Evolutionary conservation across 2,888 invertebrate species (phyloP).

Genomic region (Agrypnus murinus): DNA sequence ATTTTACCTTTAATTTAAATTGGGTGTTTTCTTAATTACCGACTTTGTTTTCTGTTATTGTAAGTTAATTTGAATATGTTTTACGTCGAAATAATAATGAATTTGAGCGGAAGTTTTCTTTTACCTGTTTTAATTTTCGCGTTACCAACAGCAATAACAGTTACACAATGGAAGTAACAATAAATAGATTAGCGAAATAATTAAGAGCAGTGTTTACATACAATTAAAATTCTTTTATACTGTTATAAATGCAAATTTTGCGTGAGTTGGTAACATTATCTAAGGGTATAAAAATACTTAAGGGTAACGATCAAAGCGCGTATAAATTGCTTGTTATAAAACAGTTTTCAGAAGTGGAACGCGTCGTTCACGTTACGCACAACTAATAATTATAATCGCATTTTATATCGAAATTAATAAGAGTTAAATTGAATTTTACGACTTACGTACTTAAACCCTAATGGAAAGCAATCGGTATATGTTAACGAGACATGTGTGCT

Average conservation of each 20-base stretch:
- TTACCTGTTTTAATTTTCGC: conserved; percentile 3
- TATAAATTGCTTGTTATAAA: conserved; percentile 52
- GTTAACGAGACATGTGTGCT: conserved; percentile 30
- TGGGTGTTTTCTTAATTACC: conserved; percentile 1
- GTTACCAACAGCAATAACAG: conserved; percentile 6
- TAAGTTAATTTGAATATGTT: conserved; percentile 13
- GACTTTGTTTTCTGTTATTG: conserved; percentile 8
- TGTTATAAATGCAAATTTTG: conserved; percentile 57
- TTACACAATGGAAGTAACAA: conserved; percentile 15
- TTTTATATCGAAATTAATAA: conserved; percentile 54
- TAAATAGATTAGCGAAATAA: conserved; percentile 45
- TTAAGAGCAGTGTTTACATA: conserved; percentile 45
- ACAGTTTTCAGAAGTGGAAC: conserved; percentile 48
- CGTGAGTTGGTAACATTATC: conserved; percentile 56
- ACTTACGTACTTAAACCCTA: conserved; percentile 42
- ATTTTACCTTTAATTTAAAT: conserved; percentile 8
- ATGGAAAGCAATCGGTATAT: conserved; percentile 36
- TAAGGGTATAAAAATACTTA: conserved; percentile 49
- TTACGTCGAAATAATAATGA: not conserved
- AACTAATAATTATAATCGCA: conserved; percentile 58
- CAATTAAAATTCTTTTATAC: conserved; percentile 47
- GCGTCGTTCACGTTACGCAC: conserved; percentile 53
- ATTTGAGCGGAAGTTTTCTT: conserved; percentile 3
- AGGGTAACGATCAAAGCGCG: conserved; percentile 50
- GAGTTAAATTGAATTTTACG: conserved; percentile 49